Conservation (phyloP, 2,797 vertebrate genomes). For the Catostomus latipinnis region DNA sequence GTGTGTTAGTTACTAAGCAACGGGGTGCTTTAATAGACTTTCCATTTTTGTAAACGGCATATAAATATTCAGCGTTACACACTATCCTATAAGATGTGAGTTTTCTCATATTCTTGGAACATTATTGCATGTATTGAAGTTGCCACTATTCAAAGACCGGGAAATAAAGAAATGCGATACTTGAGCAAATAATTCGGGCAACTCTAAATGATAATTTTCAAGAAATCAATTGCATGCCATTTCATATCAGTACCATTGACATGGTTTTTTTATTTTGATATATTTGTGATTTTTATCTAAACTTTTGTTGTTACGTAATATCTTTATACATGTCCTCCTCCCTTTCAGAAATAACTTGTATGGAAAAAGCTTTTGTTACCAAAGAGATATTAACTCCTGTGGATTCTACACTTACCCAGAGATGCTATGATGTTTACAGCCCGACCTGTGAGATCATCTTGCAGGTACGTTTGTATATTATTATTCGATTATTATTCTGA, state of each 20-base stretch:
- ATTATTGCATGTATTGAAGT: not conserved
- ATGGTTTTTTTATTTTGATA: too few species aligned
- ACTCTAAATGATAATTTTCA: not conserved
- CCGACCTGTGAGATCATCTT: conserved; percentile 66
- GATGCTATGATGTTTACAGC: conserved; percentile 75
- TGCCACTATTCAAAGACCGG: not conserved
- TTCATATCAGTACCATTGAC: not conserved
- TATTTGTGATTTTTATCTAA: not conserved
- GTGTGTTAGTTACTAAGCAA: conserved; percentile 43
- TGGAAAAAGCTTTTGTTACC: conserved; percentile 82
- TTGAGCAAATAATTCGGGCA: too few species aligned
- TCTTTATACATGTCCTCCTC: conserved; percentile 12
- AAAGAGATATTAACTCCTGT: conserved; percentile 79
- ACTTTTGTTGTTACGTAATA: not conserved
- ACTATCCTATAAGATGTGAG: not conserved
- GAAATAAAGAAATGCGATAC: not conserved
- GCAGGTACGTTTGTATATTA: conserved; percentile 52
- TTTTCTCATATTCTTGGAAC: not conserved
- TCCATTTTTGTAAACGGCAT: not conserved
- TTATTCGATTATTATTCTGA: not conserved
- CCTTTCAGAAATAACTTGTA: conserved; percentile 82
- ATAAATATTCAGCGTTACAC: not conserved
- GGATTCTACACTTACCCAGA: conserved; percentile 78
- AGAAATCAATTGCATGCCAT: not conserved
- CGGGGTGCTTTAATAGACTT: conserved; percentile 15